These are phyloP conservation scores for Epinephelus fuscoguttatus DNA, from an alignment of 2,113 vertebrate genomes.

Conservation along the genomic window DNA sequence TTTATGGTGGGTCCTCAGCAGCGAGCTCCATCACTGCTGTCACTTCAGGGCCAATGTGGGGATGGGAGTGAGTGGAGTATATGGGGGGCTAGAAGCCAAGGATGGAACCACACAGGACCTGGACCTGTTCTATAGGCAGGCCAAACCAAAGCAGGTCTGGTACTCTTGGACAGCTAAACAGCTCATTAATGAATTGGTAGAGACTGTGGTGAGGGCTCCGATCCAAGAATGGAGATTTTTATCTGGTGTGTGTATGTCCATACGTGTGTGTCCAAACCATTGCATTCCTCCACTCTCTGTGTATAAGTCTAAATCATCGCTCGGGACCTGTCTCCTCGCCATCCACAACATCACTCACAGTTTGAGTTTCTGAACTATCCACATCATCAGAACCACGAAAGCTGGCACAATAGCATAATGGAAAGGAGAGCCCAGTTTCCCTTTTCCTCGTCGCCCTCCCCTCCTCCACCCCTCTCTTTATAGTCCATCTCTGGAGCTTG, in stretches of 20 bases:
- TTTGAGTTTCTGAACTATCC: constrained; percentile 65
- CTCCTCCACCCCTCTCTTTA: constrained; percentile 33
- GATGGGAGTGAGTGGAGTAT: constrained; percentile 43
- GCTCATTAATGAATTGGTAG: constrained; percentile 79
- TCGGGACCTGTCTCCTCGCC: constrained; percentile 68
- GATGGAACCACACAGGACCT: constrained; percentile 69
- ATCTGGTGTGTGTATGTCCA: constrained; percentile 47
- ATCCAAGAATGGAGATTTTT: constrained; percentile 68
- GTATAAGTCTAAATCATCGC: constrained; percentile 60
- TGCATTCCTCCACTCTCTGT: constrained; percentile 59
- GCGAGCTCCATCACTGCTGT: constrained; percentile 71
- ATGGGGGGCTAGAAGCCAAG: constrained; percentile 40
- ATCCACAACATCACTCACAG: constrained; percentile 74
- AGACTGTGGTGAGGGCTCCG: constrained; percentile 71
- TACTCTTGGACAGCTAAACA: constrained; percentile 72
- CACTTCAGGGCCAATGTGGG: constrained; percentile 75
- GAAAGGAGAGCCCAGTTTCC: constrained; percentile 69
- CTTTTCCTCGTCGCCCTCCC: constrained; percentile 23
- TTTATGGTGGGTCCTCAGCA: constrained; percentile 68
- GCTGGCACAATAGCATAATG: constrained; percentile 62
- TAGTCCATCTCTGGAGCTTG: constrained; percentile 63
- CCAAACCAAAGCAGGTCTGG: constrained; percentile 76
- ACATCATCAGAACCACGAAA: constrained; percentile 66
- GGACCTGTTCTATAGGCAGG: constrained; percentile 59
- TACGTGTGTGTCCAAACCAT: constrained; percentile 57